Base-by-base conservation (phyloP, 2,888 invertebrate species). In the Athripsodes cinereus region DNA sequence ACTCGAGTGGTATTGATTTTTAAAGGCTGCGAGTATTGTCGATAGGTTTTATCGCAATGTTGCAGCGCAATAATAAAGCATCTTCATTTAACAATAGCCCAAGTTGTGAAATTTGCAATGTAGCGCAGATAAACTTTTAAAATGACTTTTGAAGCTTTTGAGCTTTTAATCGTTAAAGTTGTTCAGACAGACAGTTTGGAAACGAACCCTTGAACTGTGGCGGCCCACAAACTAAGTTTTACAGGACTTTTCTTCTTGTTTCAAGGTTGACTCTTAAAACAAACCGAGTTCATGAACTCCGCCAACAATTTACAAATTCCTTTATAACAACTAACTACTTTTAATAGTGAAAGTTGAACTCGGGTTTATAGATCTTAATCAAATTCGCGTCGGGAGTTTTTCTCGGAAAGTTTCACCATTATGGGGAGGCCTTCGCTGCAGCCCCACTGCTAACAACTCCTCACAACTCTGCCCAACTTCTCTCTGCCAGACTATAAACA, bases 211-310 rank as follows among this genome's bases (percentile, higher is more conserved):
- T 78, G 78, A 78, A 78, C 78, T 79, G 76, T 78, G 79, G 75
- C 78, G 74, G 78, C 78, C 79, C 77, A 78, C 77, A 78, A 79
- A 79, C 79, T 79, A 79, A 78, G 79, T 79, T 78, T 78, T 78
- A 78, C 78, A 79, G 78, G 79, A 79, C 79, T 79, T 79, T 78
- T 79, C 78, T 79, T 78, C 79, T 78, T 78, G 79, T 79, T 79
- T 79, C 79, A 79, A 79, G 79, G 79, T 79, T 78, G 78, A 79
- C 79, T 79, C 79, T 79, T 79, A 79, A 79, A 79, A 79, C 79
- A 79, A 79, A 79, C 79, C 78, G 77, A 78, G 78, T 78, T 78
- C 77, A 76, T 76, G 78, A 79, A 78, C 78, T 78, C 78, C 77
- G 78, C 78, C 77, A 78, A 79, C 79, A 79, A 79, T 79, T 79